Conservation (phyloP, 1,140 invertebrate genomes). For the Cecropterus lyciades region DNA sequence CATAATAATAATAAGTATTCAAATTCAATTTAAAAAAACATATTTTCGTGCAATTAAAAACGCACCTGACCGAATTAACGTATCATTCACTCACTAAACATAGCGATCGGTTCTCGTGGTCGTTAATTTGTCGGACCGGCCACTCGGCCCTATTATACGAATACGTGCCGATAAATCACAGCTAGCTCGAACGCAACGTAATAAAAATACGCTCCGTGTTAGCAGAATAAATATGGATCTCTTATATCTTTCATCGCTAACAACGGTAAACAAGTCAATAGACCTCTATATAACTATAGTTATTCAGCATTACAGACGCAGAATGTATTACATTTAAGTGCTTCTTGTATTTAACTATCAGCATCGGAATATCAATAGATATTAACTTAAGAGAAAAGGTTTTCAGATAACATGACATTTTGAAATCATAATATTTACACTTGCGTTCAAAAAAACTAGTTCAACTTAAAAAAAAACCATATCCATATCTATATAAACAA, state of each 20-base stretch:
- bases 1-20: too few species aligned
- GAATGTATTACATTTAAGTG: too few species aligned
- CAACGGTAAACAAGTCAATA: background rate
- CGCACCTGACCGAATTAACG: background rate
- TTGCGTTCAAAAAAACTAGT: too few species aligned
- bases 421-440: too few species aligned
- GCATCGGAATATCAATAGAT: too few species aligned
- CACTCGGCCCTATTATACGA: constrained; percentile 5
- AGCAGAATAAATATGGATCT: constrained; percentile 9
- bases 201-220: constrained; percentile 14
- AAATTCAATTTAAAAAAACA: background rate
- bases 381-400: too few species aligned
- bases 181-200: constrained; percentile 5
- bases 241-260: constrained; percentile 7
- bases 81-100: constrained; percentile 5
- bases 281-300: background rate
- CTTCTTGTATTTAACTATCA: too few species aligned
- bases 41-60: background rate
- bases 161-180: constrained; percentile 21
- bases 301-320: background rate
- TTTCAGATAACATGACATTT: too few species aligned
- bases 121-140: constrained; percentile 9
- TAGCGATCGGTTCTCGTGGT: background rate
- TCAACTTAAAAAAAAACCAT: too few species aligned
- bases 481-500: too few species aligned